Percentiles rank a stretch among this genome's conserved stretches.
Conservation (phyloP, 23 tunicate species). For the Ciona savignyi region DNA sequence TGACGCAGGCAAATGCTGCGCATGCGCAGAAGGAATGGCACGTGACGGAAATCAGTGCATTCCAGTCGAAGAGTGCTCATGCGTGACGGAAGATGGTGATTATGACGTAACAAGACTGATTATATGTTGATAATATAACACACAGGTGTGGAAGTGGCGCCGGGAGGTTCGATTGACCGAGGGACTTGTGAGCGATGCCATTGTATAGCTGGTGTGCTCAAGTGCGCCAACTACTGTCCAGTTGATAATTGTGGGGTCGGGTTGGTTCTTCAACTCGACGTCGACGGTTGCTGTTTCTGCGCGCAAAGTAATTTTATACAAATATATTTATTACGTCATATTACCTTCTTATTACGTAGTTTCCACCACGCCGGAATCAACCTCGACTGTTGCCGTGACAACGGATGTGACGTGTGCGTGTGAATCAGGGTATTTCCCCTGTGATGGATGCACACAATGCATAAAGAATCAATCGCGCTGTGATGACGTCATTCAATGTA, state of each 20-base stretch:
- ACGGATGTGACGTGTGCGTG: conserved; percentile 52
- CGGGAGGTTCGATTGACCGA: conserved; percentile 6
- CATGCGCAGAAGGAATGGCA: conserved; percentile 75
- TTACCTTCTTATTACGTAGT: too few species aligned
- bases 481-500: conserved; percentile 57
- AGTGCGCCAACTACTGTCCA: conserved; percentile 64
- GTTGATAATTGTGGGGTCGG: conserved; percentile 30
- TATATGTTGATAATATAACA: too few species aligned
- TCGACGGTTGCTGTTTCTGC: conserved; percentile 73
- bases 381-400: too few species aligned
- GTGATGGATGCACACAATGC: conserved; percentile 63
- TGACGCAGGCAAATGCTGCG: conserved; percentile 47
- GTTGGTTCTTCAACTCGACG: conserved; percentile 41
- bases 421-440: conserved; percentile 48
- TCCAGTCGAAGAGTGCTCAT: conserved; percentile 61
- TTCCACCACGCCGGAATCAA: too few species aligned
- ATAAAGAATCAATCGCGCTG: conserved; percentile 15
- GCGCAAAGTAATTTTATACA: conserved; percentile 18
- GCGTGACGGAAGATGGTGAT: conserved; percentile 56
- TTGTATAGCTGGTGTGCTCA: conserved; percentile 50
- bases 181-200: conserved; percentile 54
- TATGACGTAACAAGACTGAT: background rate
- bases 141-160: conserved; percentile 14
- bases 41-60: conserved; percentile 79
- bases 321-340: too few species aligned